Conservation (phyloP, 2,888 invertebrate species). For the Tanypteryx hageni region DNA sequence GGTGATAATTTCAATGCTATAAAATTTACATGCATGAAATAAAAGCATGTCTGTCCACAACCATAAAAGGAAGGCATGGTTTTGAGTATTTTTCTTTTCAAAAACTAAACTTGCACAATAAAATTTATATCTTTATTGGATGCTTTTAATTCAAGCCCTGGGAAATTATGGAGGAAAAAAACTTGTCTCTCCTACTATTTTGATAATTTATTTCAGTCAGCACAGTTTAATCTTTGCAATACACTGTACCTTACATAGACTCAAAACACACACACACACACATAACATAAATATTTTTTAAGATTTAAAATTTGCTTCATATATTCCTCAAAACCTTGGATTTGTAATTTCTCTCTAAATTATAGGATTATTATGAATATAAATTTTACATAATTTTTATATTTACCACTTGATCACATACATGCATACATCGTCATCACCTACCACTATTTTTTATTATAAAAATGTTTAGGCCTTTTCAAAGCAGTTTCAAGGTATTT, state of each 20-base stretch:
- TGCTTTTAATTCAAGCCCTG: too few relatives aligned
- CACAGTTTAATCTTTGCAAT: conserved; percentile 60
- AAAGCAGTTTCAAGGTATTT: conserved; percentile 61
- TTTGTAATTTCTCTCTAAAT: conserved; percentile 54
- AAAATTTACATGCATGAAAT: too few relatives aligned
- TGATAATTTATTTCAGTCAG: conserved; percentile 59
- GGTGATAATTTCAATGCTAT: too few relatives aligned
- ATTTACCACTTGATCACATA: conserved; percentile 49
- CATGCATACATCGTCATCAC: conserved; percentile 46
- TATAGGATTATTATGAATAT: conserved; percentile 59
- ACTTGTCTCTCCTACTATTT: conserved; percentile 42
- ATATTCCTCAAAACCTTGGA: conserved; percentile 57
- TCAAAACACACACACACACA: conserved; percentile 48
- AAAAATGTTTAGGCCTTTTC: conserved; percentile 57
- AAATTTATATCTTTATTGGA: too few relatives aligned
- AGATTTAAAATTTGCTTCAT: conserved; percentile 57
- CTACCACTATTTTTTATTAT: conserved; percentile 57
- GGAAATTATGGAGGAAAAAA: too few relatives aligned
- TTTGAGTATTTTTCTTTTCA: too few relatives aligned
- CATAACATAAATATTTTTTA: conserved; percentile 61
- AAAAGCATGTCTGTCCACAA: too few relatives aligned
- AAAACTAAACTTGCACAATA: too few relatives aligned
- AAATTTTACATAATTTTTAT: conserved; percentile 52
- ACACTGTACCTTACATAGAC: conserved; percentile 63
- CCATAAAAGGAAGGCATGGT: too few relatives aligned